Evolutionary conservation across 2,797 vertebrate genomes (phyloP).

Genomic region (Pogoniulus pusillus): DNA sequence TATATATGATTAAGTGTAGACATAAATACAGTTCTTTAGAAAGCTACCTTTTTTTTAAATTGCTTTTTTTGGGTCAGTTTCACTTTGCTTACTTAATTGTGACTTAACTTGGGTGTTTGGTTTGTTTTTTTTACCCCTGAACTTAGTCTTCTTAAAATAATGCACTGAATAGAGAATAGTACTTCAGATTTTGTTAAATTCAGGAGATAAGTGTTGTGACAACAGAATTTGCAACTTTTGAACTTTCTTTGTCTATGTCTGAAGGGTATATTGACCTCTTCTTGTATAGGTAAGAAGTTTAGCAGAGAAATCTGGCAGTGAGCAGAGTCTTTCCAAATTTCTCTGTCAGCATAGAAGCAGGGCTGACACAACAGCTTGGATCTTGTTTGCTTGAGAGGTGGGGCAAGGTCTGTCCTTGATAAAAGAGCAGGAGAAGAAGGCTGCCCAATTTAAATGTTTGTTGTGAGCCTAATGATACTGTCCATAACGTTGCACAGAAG

Average conservation of each 20-base stretch:
- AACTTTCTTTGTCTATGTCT: background rate
- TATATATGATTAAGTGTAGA: background rate
- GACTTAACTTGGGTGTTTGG: too few species aligned
- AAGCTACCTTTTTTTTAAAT: background rate
- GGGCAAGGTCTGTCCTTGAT: background rate
- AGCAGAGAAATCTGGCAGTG: background rate
- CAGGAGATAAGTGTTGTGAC: background rate
- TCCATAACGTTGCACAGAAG: accelerated
- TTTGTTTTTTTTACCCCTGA: background rate
- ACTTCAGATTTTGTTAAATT: background rate
- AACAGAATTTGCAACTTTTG: background rate
- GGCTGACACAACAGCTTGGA: background rate
- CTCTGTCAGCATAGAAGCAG: background rate
- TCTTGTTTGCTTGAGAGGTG: background rate
- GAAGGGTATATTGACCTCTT: background rate
- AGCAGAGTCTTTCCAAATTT: background rate
- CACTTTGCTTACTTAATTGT: too few species aligned
- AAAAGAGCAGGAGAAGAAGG: background rate
- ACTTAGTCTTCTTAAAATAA: background rate
- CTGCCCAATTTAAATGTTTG: background rate
- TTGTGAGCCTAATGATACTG: background rate
- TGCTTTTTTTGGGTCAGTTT: background rate
- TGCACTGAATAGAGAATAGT: background rate
- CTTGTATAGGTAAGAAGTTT: background rate
- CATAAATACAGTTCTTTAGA: background rate